Evolutionary conservation across 2,113 vertebrate genomes (phyloP).

Genomic region (Mustela lutreola): DNA sequence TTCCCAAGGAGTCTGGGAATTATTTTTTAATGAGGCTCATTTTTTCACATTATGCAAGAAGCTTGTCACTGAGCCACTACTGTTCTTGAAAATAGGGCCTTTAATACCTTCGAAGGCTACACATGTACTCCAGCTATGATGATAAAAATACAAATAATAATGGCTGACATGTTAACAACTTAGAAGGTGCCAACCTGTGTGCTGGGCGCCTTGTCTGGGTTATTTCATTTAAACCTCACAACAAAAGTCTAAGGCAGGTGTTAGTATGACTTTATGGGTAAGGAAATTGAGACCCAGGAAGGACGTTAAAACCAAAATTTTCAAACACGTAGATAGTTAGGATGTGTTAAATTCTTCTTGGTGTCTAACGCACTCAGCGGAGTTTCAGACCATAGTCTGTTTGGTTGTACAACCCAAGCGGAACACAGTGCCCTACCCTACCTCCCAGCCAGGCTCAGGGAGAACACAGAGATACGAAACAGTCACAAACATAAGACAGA

Average conservation of each 20-base stretch:
- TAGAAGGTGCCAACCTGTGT: no score
- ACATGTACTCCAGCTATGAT: neutral
- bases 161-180: neutral
- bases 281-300: neutral
- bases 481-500: neutral
- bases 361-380: neutral
- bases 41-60: neutral
- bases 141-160: neutral
- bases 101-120: neutral
- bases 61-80: neutral
- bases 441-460: neutral
- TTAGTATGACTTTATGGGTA: neutral
- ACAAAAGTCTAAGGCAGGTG: neutral
- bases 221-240: neutral
- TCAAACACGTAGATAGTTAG: neutral
- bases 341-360: neutral
- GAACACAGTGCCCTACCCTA: neutral
- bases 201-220: neutral
- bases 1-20: neutral
- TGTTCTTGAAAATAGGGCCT: neutral
- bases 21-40: constrained; percentile 12
- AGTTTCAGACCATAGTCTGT: neutral
- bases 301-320: neutral
- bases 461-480: neutral
- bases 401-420: neutral